Percentiles rank a stretch among this genome's conserved stretches.
These are phyloP conservation scores for Nothoprocta pentlandii DNA, from an alignment of 2,113 vertebrate species.

Conservation along the genomic window DNA sequence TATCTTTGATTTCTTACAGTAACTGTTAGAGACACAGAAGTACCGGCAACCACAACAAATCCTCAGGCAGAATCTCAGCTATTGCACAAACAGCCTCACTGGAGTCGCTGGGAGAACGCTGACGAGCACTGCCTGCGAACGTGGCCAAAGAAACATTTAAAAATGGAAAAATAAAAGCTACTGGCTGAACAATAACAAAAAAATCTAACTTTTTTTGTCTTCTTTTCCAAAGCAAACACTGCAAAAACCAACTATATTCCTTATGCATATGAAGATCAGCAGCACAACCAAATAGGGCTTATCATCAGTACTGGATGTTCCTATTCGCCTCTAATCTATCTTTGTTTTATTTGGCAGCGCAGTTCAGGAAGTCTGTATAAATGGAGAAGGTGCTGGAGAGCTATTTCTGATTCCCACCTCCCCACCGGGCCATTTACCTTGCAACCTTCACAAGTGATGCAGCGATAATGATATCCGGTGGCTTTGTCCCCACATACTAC, in stretches of 20 bases:
- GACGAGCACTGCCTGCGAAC: neutral
- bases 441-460: constrained; percentile 98
- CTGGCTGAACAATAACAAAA: neutral
- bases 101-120: neutral
- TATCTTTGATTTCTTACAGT: neutral
- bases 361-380: constrained; percentile 8
- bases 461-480: constrained; percentile 98
- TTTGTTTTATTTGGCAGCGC: neutral
- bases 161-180: constrained; percentile 10
- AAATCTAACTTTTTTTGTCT: neutral
- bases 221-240: constrained; percentile 7
- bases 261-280: constrained; percentile 35
- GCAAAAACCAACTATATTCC: constrained; percentile 4
- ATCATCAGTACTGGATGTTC: constrained; percentile 29
- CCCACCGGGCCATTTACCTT: constrained; percentile 84
- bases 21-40: neutral
- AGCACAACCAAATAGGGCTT: neutral
- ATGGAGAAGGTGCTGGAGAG: constrained; percentile 8
- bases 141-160: neutral
- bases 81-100: constrained; percentile 27
- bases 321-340: constrained; percentile 23
- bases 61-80: constrained; percentile 26
- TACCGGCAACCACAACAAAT: neutral
- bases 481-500: constrained; percentile 99
- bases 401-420: constrained; percentile 41